Conservation (phyloP, 2,113 vertebrate genomes). For the Athene cunicularia region DNA sequence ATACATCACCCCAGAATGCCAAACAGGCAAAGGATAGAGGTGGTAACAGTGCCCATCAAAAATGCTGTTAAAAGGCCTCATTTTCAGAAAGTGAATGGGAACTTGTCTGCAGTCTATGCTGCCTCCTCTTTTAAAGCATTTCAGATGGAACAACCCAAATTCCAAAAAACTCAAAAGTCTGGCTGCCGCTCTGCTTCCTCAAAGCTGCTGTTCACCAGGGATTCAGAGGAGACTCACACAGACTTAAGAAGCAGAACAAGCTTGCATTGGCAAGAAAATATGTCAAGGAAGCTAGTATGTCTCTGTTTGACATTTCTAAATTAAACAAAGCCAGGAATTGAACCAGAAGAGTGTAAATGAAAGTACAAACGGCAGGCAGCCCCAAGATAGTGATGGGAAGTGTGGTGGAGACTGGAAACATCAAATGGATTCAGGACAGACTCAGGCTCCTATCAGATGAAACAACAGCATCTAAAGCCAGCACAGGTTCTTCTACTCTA, state of each 20-base stretch:
- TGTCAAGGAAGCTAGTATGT: not conserved
- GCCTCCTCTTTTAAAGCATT: not conserved
- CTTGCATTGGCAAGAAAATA: not conserved
- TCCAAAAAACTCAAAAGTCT: not conserved
- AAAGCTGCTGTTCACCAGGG: not conserved
- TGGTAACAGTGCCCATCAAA: not conserved
- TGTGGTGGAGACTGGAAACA: not conserved
- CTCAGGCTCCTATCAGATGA: not conserved
- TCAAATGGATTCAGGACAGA: not conserved
- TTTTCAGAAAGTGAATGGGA: not conserved
- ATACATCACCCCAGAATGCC: not conserved
- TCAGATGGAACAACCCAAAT: not conserved
- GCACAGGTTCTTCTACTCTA: not conserved
- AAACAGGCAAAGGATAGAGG: not conserved
- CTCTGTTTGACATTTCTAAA: not conserved
- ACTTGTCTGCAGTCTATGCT: not conserved
- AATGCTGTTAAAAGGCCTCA: not conserved
- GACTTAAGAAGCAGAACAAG: not conserved
- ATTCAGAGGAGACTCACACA: fast-evolving
- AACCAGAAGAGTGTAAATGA: not conserved
- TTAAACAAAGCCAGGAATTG: not conserved
- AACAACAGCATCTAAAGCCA: not conserved
- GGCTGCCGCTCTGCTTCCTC: not conserved
- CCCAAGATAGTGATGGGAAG: not conserved
- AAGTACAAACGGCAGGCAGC: not conserved